Percentiles rank a stretch among this genome's conserved stretches.
Conservation (phyloP, 2,888 invertebrate genomes). For the Hirudinaria manillensis region DNA sequence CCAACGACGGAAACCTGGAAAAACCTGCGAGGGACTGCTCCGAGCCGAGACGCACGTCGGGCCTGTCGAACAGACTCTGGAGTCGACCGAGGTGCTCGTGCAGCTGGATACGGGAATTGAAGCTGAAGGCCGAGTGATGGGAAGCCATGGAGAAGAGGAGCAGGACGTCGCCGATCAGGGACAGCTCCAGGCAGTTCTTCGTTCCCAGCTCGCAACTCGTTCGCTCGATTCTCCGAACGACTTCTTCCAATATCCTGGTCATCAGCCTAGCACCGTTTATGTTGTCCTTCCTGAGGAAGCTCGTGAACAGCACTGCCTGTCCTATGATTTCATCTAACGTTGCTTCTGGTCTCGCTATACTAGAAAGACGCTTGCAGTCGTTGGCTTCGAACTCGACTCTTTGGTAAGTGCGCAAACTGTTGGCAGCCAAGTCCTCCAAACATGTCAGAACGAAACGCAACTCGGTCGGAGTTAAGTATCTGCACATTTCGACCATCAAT, state of each 20-base stretch:
- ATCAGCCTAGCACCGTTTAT: conserved; percentile 11
- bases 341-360: not conserved
- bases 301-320: conserved; percentile 6
- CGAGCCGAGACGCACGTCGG: not conserved
- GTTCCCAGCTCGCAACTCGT: not conserved
- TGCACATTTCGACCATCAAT: not conserved
- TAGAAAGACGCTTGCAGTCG: conserved; percentile 9
- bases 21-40: not conserved
- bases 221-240: not conserved
- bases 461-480: not conserved
- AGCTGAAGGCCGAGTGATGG: conserved; percentile 15
- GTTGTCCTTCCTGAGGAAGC: conserved; percentile 8
- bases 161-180: not conserved
- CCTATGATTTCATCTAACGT: conserved; percentile 1
- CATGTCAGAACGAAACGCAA: conserved; percentile 4
- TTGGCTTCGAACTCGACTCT: conserved; percentile 7
- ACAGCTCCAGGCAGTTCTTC: not conserved
- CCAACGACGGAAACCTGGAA: conserved; percentile 1
- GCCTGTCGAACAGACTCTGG: not conserved
- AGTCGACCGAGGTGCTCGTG: not conserved
- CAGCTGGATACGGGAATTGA: not conserved
- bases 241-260: not conserved
- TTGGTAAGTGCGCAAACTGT: not conserved
- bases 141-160: conserved; percentile 6
- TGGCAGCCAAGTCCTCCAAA: not conserved